Conservation (phyloP, 2,113 vertebrate species). For the Marcusenius ussheri region DNA sequence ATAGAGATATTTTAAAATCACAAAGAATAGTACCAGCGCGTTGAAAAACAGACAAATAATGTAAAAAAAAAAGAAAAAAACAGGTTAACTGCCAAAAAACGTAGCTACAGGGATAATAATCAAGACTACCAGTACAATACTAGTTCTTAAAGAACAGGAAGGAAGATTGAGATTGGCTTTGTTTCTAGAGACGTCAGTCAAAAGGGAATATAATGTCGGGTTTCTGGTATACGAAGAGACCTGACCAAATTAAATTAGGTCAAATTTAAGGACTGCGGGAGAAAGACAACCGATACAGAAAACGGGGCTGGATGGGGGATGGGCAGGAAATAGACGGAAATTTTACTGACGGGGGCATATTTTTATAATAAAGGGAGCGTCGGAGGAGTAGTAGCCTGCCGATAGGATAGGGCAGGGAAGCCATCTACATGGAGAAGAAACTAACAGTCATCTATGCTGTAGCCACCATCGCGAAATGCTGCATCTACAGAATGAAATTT, state of each 20-base stretch:
- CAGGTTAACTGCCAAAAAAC: neutral
- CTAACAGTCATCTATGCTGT: neutral
- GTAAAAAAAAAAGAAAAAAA: too few species aligned
- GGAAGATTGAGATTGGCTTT: neutral
- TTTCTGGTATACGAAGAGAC: neutral
- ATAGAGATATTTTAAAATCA: neutral
- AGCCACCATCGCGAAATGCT: too few species aligned
- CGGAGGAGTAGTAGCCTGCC: neutral
- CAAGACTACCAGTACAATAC: neutral
- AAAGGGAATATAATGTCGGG: neutral
- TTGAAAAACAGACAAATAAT: neutral
- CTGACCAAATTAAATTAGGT: slow-evolving; percentile 21
- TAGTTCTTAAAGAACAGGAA: neutral
- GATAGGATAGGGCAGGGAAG: neutral
- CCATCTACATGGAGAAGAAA: neutral
- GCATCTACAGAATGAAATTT: neutral
- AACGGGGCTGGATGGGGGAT: neutral
- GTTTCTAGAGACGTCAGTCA: neutral
- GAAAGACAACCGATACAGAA: neutral
- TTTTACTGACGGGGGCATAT: slow-evolving; percentile 15
- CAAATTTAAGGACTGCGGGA: slow-evolving; percentile 9
- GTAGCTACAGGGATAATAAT: neutral
- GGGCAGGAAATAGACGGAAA: neutral
- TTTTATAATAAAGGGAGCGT: slow-evolving; percentile 13
- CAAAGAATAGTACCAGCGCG: neutral